Evolutionary conservation across 1,140 invertebrate species (phyloP).

Genomic region (Drosophila ogumai): DNA sequence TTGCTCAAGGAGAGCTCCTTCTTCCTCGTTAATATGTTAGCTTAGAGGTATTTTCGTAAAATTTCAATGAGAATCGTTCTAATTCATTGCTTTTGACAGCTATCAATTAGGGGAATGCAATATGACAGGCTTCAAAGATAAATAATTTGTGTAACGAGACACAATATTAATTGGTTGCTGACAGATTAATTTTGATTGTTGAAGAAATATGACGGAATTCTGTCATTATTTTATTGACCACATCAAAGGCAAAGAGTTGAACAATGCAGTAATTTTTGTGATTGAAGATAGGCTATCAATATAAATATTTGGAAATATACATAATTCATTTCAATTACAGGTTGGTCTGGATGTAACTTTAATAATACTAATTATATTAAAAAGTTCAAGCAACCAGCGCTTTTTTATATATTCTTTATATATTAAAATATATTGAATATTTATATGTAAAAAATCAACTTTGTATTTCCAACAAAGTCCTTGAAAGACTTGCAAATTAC

Average conservation of each 20-base stretch:
- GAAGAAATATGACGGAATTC: neutral
- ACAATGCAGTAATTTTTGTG: neutral
- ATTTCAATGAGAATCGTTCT: neutral
- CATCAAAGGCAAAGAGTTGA: neutral
- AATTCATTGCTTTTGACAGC: slow-evolving; percentile 7
- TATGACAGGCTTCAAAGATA: neutral
- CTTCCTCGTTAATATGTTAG: slow-evolving; percentile 11
- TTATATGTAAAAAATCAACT: too few relatives aligned
- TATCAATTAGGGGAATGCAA: slow-evolving; percentile 12
- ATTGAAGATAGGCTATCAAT: neutral
- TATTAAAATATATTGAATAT: neutral
- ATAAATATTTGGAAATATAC: neutral
- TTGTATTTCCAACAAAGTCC: neutral
- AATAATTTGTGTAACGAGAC: slow-evolving; percentile 2
- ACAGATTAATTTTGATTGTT: neutral
- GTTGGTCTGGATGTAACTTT: neutral
- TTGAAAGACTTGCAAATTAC: neutral
- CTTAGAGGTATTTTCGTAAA: slow-evolving; percentile 8
- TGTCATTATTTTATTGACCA: slow-evolving; percentile 3
- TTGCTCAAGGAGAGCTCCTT: slow-evolving; percentile 4
- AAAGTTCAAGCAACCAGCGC: too few relatives aligned
- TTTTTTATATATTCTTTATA: neutral
- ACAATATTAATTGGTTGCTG: neutral
- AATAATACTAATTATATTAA: neutral
- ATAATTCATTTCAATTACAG: too few relatives aligned